Percentiles rank a stretch among this genome's conserved stretches.
phyloP scores from a whole-genome alignment of 2,888 invertebrate genomes.

The Nipponacmea schrenckii region DNA sequence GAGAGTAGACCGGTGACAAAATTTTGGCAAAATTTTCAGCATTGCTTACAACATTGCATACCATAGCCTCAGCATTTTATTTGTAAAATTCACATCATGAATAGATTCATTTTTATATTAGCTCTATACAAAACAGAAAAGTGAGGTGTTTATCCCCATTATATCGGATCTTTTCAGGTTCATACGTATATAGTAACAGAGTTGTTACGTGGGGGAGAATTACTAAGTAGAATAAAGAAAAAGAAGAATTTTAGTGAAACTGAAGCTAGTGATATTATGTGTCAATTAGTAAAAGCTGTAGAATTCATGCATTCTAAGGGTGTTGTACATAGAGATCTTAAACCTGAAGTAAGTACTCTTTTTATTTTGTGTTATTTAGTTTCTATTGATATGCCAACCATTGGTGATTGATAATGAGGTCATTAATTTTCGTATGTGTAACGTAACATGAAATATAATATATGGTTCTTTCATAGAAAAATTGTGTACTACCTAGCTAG shows the following conservation, averaged over 20 bases:
- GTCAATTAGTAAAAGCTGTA: slow-evolving; percentile 85
- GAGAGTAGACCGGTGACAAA: no score
- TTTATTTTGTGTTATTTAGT: neutral
- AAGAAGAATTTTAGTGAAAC: slow-evolving; percentile 80
- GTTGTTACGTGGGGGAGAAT: slow-evolving; percentile 84
- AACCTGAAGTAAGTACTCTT: slow-evolving; percentile 83
- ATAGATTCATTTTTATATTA: neutral
- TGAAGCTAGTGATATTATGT: slow-evolving; percentile 82
- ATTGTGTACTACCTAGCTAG: no score
- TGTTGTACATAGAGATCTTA: slow-evolving; percentile 92
- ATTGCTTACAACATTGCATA: no score
- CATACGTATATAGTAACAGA: slow-evolving; percentile 93
- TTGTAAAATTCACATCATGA: neutral
- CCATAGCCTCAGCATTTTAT: no score
- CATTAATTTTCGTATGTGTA: neutral
- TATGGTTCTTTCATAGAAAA: no score
- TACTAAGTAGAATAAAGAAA: slow-evolving; percentile 76
- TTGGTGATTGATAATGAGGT: neutral
- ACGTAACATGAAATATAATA: no score
- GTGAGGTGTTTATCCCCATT: no score
- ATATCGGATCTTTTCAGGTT: slow-evolving; percentile 70
- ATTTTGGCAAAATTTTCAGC: no score
- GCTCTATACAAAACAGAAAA: neutral
- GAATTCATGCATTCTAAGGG: slow-evolving; percentile 84
- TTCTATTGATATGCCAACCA: neutral